Base-by-base conservation (phyloP, 2,888 invertebrate genomes). In the Phlogophora meticulosa region DNA sequence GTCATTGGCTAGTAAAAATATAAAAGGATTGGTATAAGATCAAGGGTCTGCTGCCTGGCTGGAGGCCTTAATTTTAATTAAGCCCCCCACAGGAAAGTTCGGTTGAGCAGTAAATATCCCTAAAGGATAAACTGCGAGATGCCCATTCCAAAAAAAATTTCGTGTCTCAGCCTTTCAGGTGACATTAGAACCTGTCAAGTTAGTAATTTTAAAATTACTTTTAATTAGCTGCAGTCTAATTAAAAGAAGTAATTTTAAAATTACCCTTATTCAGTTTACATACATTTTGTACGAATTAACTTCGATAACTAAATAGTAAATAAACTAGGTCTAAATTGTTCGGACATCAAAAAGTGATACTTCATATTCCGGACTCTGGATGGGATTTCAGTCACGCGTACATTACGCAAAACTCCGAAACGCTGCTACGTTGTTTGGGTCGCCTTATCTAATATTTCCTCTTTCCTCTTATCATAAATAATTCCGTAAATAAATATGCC, bases 1-100 rank as follows among this genome's bases (percentile, higher is more conserved):
- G 65, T 93, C 90, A 42, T 89, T 85, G 11, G 94, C 96, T 96
- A 84, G 40, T 66, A 65, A 60, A 59, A 57, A 58, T 15, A 43
- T 11, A 17, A 68, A n/a, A 28, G 7, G 15, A 55, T 40, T 40
- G 4, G 13, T 57, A 40, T 45, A 24, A 7, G 7, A 7, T 22
- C 4, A 45, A 5, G 13, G 5, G 4, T 15, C 1, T 17, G 20
- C n/a, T n/a, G n/a, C n/a, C n/a, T n/a, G n/a, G n/a, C n/a, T n/a
- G n/a, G n/a, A n/a, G n/a, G n/a, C n/a, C n/a, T n/a, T n/a, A n/a
- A n/a, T n/a, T n/a, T n/a, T n/a, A n/a, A n/a, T n/a, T n/a, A n/a
- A n/a, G n/a, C n/a, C n/a, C n/a, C n/a, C n/a, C n/a, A n/a, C n/a
- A n/a, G n/a, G n/a, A n/a, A n/a, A n/a, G n/a, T n/a, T n/a, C n/a